Evolutionary conservation across 2,113 vertebrate species (phyloP).

Genomic region (Onychostoma macrolepis): DNA sequence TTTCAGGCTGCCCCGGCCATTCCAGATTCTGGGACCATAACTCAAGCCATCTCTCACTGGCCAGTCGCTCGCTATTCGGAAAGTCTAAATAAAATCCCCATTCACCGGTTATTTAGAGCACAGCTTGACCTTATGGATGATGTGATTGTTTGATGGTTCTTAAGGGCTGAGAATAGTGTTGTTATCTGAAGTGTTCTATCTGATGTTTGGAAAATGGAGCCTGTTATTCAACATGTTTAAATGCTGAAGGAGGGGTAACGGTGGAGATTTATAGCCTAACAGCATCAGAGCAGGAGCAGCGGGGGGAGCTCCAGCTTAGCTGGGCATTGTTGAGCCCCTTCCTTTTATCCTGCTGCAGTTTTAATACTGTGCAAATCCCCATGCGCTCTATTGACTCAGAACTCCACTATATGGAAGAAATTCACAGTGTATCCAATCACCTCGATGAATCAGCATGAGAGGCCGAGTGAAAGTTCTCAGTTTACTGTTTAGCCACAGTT

Average conservation of each 20-base stretch:
- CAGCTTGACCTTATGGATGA: background rate
- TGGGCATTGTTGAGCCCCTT: conserved; percentile 32
- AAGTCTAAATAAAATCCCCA: background rate
- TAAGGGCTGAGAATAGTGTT: background rate
- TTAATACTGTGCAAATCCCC: conserved; percentile 47
- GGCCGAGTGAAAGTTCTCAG: background rate
- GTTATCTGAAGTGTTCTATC: conserved; percentile 28
- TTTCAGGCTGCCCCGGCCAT: conserved; percentile 19
- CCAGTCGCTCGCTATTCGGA: background rate
- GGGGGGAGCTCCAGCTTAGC: conserved; percentile 26
- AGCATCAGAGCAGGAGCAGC: conserved; percentile 12
- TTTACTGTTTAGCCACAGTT: conserved; percentile 1
- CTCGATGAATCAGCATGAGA: background rate
- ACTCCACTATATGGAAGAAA: conserved; percentile 7
- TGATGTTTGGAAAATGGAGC: background rate
- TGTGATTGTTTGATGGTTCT: conserved; percentile 9
- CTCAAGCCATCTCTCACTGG: background rate
- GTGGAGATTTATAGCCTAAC: background rate
- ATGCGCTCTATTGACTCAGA: conserved; percentile 15
- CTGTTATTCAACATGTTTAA: conserved; percentile 23
- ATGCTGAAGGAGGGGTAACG: background rate
- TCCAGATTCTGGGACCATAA: conserved; percentile 12
- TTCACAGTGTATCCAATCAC: conserved; percentile 4
- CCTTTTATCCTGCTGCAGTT: conserved; percentile 22
- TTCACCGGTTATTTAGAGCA: conserved; percentile 13